Evolutionary conservation across 2,797 vertebrate genomes (phyloP).

Genomic region (Trichosurus vulpecula): DNA sequence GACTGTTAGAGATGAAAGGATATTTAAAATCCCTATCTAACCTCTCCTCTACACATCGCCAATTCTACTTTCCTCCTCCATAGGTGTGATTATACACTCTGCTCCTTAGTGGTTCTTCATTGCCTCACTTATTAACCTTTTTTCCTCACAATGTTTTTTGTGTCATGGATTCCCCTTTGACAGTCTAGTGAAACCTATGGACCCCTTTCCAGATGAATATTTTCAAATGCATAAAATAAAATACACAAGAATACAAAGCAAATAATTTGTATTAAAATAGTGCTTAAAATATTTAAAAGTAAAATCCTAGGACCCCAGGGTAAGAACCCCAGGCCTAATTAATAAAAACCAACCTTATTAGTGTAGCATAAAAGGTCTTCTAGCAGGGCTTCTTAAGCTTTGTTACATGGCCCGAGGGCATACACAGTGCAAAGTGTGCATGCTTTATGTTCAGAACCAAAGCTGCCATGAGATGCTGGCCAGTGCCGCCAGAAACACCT

Average conservation of each 20-base stretch:
- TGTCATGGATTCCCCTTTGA: neutral
- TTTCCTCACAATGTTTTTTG: neutral
- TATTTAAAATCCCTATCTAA: neutral
- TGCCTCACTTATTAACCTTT: neutral
- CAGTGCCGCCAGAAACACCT: no score
- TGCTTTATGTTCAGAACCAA: no score
- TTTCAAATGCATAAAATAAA: neutral
- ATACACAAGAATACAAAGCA: neutral
- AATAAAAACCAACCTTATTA: neutral
- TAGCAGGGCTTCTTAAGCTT: no score
- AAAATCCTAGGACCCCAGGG: neutral
- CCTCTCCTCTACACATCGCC: neutral
- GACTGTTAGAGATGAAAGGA: neutral
- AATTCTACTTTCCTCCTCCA: neutral
- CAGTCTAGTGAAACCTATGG: neutral
- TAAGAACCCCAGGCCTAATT: neutral
- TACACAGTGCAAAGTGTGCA: no score
- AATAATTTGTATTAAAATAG: neutral
- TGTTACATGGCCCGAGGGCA: no score
- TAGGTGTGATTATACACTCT: neutral
- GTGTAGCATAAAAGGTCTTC: neutral
- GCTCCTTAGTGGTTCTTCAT: neutral
- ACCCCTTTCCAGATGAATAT: neutral
- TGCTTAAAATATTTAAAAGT: neutral
- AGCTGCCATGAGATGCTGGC: no score